phyloP scores from a whole-genome alignment of 2,888 invertebrate species.

The Bellardia bayeri region DNA sequence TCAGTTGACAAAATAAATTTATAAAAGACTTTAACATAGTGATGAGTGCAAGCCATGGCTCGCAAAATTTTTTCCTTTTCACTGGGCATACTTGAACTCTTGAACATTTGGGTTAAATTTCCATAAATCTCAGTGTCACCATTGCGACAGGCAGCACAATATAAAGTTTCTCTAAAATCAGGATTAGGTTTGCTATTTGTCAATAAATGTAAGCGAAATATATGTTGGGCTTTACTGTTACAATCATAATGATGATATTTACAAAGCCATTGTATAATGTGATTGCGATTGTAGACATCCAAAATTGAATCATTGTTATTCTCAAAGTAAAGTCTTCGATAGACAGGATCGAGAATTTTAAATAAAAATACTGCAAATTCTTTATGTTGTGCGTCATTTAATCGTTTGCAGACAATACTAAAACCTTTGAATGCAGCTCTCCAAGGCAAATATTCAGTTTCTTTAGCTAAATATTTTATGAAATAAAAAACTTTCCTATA shows the following conservation, averaged over 20 bases:
- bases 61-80: slow-evolving; percentile 88
- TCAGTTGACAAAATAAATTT: slow-evolving; percentile 84
- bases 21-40: slow-evolving; percentile 85
- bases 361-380: slow-evolving; percentile 85
- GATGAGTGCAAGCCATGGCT: slow-evolving; percentile 88
- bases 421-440: slow-evolving; percentile 85
- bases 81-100: slow-evolving; percentile 85
- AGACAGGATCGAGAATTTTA: slow-evolving; percentile 84
- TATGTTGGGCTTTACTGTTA: slow-evolving; percentile 81
- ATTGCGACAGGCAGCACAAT: slow-evolving; percentile 60
- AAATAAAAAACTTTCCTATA: slow-evolving; percentile 86
- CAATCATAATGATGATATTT: slow-evolving; percentile 86
- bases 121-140: background rate
- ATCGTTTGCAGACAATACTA: slow-evolving; percentile 70
- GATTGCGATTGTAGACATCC: slow-evolving; percentile 86
- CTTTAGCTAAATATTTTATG: slow-evolving; percentile 88
- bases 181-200: slow-evolving; percentile 68
- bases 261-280: slow-evolving; percentile 88
- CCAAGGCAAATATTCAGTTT: slow-evolving; percentile 91
- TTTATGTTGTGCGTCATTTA: slow-evolving; percentile 74
- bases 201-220: background rate
- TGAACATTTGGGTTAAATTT: background rate
- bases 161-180: slow-evolving; percentile 78
- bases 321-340: slow-evolving; percentile 85
- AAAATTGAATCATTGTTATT: slow-evolving; percentile 85